Conservation (phyloP, 2,113 vertebrate genomes). For the Indicator maculatus region DNA sequence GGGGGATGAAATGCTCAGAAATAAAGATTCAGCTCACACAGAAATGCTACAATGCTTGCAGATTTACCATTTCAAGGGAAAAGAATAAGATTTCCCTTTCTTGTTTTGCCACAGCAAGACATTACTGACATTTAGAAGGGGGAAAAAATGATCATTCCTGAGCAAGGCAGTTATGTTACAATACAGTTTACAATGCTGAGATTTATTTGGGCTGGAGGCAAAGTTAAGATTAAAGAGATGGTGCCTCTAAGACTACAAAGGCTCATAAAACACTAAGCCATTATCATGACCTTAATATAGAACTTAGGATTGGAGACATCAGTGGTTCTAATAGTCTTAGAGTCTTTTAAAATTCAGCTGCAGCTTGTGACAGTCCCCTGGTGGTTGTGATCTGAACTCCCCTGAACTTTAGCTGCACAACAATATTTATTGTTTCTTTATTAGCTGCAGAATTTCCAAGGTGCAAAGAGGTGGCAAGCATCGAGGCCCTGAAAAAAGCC, state of each 20-base stretch:
- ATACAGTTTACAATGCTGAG: conserved; percentile 75
- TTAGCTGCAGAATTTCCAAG: conserved; percentile 59
- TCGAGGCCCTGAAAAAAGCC: conserved; percentile 51
- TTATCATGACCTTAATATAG: conserved; percentile 80
- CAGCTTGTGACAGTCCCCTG: conserved; percentile 62
- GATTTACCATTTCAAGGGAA: conserved; percentile 37
- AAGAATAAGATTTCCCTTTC: not conserved
- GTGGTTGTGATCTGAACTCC: conserved; percentile 59
- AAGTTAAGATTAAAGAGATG: conserved; percentile 80
- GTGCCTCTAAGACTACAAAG: conserved; percentile 67
- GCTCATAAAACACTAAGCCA: conserved; percentile 78
- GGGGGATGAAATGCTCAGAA: conserved; percentile 22
- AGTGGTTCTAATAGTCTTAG: conserved; percentile 67
- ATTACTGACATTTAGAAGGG: conserved; percentile 73
- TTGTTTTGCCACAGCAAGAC: conserved; percentile 58
- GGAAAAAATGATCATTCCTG: conserved; percentile 70
- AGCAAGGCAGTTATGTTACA: conserved; percentile 74
- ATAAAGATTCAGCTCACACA: not conserved
- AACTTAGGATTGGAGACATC: conserved; percentile 77
- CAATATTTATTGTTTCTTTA: conserved; percentile 65
- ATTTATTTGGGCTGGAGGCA: conserved; percentile 79
- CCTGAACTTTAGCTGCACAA: conserved; percentile 60
- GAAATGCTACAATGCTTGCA: not conserved
- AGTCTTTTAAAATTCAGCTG: conserved; percentile 79
- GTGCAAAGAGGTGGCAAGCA: conserved; percentile 39